phyloP scores from a whole-genome alignment of 2,888 invertebrate genomes.

The Dynastes maya region DNA sequence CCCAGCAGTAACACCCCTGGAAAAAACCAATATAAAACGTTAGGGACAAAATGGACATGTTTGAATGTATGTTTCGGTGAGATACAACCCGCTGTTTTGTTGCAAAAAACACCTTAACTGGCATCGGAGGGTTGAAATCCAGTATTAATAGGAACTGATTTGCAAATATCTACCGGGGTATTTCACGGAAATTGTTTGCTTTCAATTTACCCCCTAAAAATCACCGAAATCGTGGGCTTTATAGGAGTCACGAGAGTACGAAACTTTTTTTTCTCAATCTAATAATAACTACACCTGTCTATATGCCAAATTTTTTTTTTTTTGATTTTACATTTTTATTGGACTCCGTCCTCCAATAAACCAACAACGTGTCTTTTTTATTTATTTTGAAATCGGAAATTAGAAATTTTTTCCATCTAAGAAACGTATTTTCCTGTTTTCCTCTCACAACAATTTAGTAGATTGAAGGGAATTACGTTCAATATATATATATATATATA shows the following conservation, averaged over 20 bases:
- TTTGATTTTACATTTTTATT: conserved; percentile 17
- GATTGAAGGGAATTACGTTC: background rate
- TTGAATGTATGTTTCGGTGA: conserved; percentile 33
- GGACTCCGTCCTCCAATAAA: background rate
- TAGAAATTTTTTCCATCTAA: conserved; percentile 20
- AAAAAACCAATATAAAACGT: conserved; percentile 22
- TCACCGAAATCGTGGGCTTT: no score
- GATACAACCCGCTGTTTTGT: background rate
- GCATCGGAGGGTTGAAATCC: conserved; percentile 9
- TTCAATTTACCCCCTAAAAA: no score
- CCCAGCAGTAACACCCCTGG: conserved; percentile 12
- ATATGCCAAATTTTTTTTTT: background rate
- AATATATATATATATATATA: background rate
- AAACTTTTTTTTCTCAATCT: no score
- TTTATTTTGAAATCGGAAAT: conserved; percentile 17
- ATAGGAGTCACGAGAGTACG: no score
- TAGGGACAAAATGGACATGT: conserved; percentile 38
- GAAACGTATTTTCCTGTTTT: background rate
- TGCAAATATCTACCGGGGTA: background rate
- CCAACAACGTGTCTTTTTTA: background rate
- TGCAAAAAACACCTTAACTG: background rate
- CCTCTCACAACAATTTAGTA: background rate
- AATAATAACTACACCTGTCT: background rate
- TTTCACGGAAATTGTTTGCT: background rate
- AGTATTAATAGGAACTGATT: conserved; percentile 30